Base-by-base conservation (phyloP, 2,888 invertebrate species). In the Drosophila quinaria region DNA sequence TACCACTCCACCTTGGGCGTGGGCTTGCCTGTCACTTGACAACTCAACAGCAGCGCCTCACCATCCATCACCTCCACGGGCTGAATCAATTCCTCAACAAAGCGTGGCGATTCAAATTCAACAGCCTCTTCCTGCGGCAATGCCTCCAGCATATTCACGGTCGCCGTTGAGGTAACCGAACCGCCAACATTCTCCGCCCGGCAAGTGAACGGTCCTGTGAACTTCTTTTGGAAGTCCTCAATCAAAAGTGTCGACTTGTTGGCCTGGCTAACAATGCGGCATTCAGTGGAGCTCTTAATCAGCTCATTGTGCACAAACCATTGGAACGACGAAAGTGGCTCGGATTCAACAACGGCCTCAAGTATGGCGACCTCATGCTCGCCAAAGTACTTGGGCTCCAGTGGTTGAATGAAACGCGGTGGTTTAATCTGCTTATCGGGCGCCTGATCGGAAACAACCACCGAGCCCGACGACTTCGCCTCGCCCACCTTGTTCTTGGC, bases 131-230 rank as follows among this genome's bases (percentile, higher is more conserved):
- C 94, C 54, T 92, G 87, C 46, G 92, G 91, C 33, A 91, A 71
- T 61, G 90, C 94, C 68, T 95, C 94, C 37, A 95, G 90, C 22
- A 96, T 92, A 81, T 95, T 94, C 4, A 97, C 90, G 19, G 95
- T 95, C 3, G 97, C 97, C 0, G 97, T 96, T 80, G 96, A 96
- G n/a, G 97, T 96, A 8, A 97, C 97, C 0, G 97, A 97, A 10
- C 98, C 98, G 52, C 95, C 96, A 54, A 96, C 96, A 92, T 98
- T 98, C 93, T 97, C 97, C 3, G 98, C 98, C 86, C 97, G 94
- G 86, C 98, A 98, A 19, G 97, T 97, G 85, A 97, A 96, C 31
- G 95, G 94, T 25, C 97, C 98, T 63, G 94, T 93, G 81, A 94
- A 94, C 91, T 96, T 95, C 64, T 95, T 93, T 62, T 94, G 94